A percentile compares a stretch with the other conserved stretches of the same genome.
Evolutionary conservation across 2,888 invertebrate genomes (phyloP).

Genomic region (Meteorus cinctellus): DNA sequence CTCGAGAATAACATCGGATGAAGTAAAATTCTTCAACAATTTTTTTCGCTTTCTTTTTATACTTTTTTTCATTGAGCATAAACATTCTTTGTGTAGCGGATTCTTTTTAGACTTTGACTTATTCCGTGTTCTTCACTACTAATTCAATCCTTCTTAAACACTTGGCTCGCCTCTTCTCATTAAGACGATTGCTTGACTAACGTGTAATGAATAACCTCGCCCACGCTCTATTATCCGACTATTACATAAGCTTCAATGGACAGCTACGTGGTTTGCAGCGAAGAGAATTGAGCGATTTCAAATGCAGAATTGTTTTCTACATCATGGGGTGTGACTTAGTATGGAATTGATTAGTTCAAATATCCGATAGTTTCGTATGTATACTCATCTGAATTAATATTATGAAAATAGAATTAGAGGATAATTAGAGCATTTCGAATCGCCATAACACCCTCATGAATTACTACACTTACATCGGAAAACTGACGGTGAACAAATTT

Average conservation of each 20-base stretch:
- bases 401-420: background rate
- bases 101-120: background rate
- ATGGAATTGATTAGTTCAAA: background rate
- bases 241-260: conserved; percentile 57
- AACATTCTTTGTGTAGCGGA: background rate
- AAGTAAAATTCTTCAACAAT: background rate
- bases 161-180: conserved; percentile 33
- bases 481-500: background rate
- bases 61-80: background rate
- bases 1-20: background rate
- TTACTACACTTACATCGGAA: background rate
- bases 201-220: conserved; percentile 59
- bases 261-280: background rate
- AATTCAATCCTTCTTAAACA: conserved; percentile 26
- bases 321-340: conserved; percentile 45
- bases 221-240: conserved; percentile 58
- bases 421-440: background rate
- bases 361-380: background rate
- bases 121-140: background rate
- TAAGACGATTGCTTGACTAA: conserved; percentile 46
- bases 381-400: background rate
- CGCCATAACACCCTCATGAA: background rate
- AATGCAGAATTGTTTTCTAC: conserved; percentile 55
- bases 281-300: conserved; percentile 42
- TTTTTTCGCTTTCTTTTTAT: background rate